Conservation (phyloP, 2,888 invertebrate genomes). For the Frankliniella intonsa region DNA sequence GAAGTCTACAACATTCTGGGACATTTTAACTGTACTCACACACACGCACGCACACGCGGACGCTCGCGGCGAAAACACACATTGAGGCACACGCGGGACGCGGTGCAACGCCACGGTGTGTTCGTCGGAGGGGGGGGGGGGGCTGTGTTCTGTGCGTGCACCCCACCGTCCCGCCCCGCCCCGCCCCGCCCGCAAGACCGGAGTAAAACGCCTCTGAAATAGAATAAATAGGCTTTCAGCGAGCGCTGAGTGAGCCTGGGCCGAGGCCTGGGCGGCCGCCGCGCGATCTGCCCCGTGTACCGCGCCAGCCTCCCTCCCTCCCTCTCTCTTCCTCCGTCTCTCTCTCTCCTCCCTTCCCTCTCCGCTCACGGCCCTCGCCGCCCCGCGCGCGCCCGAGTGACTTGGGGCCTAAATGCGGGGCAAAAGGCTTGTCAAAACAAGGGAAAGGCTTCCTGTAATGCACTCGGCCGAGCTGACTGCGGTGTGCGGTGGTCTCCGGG, state of each 20-base stretch:
- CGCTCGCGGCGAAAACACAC: background rate
- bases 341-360: background rate
- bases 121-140: too few species aligned
- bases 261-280: background rate
- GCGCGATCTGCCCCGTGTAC: too few species aligned
- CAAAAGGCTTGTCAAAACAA: too few species aligned
- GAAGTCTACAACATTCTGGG: constrained; percentile 22
- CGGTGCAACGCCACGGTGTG: too few species aligned
- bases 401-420: too few species aligned
- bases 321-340: background rate
- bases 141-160: background rate
- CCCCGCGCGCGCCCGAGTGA: too few species aligned
- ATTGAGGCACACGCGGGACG: too few species aligned
- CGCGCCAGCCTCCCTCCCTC: background rate
- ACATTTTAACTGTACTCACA: constrained; percentile 22
- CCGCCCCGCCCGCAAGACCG: background rate
- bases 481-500: too few species aligned
- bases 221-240: constrained; percentile 25
- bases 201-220: background rate
- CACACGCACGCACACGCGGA: background rate
- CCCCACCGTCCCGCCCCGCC: background rate
- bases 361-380: background rate
- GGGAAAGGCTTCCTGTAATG: too few species aligned
- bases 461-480: too few species aligned
- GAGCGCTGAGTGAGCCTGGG: background rate